Evolutionary conservation across 1,140 invertebrate species (phyloP).

Genomic region (Drosophila watanabei): DNA sequence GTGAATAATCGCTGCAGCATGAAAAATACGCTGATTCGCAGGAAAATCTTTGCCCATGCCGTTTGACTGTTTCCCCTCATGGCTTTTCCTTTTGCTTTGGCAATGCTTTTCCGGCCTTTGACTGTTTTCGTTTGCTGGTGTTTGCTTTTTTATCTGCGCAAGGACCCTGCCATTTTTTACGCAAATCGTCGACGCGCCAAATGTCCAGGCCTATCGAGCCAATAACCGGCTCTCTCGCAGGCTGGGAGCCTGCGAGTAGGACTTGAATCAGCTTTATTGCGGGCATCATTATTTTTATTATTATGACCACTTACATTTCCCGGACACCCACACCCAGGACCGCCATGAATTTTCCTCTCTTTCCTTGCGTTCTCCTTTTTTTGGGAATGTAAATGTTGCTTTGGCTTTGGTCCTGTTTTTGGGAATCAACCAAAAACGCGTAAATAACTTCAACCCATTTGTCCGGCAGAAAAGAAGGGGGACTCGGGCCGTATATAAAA

Average conservation of each 20-base stretch:
- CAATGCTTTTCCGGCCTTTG: slow-evolving; percentile 34
- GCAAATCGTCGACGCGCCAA: slow-evolving; percentile 64
- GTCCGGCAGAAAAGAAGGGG: slow-evolving; percentile 12
- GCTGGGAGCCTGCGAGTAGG: slow-evolving; percentile 35
- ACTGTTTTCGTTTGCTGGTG: slow-evolving; percentile 44
- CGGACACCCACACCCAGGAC: slow-evolving; percentile 37
- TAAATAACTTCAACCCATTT: slow-evolving; percentile 83
- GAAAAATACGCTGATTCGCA: slow-evolving; percentile 80
- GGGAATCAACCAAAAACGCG: slow-evolving; percentile 39
- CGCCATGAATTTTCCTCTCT: slow-evolving; percentile 62
- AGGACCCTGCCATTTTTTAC: slow-evolving; percentile 77
- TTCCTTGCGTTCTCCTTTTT: slow-evolving; percentile 29
- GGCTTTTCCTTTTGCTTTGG: slow-evolving; percentile 3
- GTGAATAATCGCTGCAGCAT: slow-evolving; percentile 82
- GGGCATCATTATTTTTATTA: slow-evolving; percentile 83
- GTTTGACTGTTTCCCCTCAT: slow-evolving; percentile 18
- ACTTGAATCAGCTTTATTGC: slow-evolving; percentile 84
- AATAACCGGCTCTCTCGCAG: slow-evolving; percentile 55
- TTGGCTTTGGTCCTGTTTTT: slow-evolving; percentile 25
- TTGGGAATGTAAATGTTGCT: slow-evolving; percentile 65
- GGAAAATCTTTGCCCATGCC: slow-evolving; percentile 49
- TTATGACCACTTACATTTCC: slow-evolving; percentile 82
- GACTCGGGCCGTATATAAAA: slow-evolving; percentile 69
- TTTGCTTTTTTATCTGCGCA: slow-evolving; percentile 70
- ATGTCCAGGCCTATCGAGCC: slow-evolving; percentile 53